These are phyloP conservation scores for Calliopsis andreniformis DNA, from an alignment of 1,140 invertebrate species.

Conservation along the genomic window DNA sequence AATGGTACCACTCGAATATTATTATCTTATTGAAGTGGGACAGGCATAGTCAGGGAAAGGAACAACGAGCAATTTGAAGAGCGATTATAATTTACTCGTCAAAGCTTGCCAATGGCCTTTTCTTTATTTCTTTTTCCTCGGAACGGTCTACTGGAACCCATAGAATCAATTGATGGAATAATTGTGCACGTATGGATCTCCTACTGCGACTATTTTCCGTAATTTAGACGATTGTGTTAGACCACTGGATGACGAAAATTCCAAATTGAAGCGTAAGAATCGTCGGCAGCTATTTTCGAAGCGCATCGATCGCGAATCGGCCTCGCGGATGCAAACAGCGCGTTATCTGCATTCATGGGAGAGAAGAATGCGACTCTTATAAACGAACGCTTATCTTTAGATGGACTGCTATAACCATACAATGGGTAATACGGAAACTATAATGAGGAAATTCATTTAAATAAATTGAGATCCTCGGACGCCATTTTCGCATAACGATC, in stretches of 20 bases:
- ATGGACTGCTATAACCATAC: constrained; percentile 72
- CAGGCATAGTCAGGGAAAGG: neutral
- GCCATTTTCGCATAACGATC: constrained; percentile 60
- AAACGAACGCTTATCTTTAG: constrained; percentile 58
- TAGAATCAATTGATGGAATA: constrained; percentile 30
- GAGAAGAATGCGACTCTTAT: constrained; percentile 26
- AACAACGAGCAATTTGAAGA: neutral
- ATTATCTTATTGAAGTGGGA: neutral
- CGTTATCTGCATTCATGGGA: constrained; percentile 43
- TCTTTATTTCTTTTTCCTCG: neutral
- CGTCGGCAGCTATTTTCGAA: constrained; percentile 26
- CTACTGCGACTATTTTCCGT: neutral
- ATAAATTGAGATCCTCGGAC: constrained; percentile 53
- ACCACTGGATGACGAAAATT: neutral
- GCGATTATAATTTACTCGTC: neutral
- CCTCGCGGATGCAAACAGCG: constrained; percentile 20
- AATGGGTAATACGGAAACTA: constrained; percentile 67
- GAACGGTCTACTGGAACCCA: neutral
- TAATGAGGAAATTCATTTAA: constrained; percentile 69
- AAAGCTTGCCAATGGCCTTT: neutral
- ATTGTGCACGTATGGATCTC: constrained; percentile 4
- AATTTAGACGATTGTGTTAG: neutral
- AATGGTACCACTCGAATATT: neutral
- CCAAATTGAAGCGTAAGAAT: neutral
- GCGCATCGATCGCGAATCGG: constrained; percentile 14